Percentiles rank a stretch among this genome's conserved stretches.
phyloP scores from a whole-genome alignment of 2,888 invertebrate species.

The Caenorhabditis drosophilae region DNA sequence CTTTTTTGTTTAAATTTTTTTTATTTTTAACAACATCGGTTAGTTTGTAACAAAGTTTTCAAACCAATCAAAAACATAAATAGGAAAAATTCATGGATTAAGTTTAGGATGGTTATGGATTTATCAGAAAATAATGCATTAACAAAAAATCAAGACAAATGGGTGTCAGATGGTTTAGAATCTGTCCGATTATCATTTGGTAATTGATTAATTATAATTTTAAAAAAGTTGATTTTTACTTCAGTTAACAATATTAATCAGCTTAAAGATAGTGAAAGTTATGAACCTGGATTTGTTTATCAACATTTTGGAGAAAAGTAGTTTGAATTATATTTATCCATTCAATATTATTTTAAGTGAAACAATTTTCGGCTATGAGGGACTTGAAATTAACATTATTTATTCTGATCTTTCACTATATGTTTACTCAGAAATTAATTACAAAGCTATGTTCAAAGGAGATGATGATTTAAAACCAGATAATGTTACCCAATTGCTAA shows the following conservation, averaged over 20 bases:
- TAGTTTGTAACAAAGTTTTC: too few species aligned
- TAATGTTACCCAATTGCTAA: slow-evolving; percentile 50
- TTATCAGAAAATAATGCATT: slow-evolving; percentile 29
- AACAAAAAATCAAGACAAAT: slow-evolving; percentile 13
- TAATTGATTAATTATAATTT: slow-evolving; percentile 18
- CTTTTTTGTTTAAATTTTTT: too few species aligned
- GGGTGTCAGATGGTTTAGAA: slow-evolving; percentile 51
- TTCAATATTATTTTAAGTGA: slow-evolving; percentile 74
- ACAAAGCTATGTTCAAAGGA: slow-evolving; percentile 76
- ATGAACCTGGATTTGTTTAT: slow-evolving; percentile 84
- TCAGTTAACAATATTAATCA: slow-evolving; percentile 4
- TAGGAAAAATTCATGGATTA: too few species aligned
- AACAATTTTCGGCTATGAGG: slow-evolving; percentile 90
- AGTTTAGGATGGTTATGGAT: slow-evolving; percentile 32
- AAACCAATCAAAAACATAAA: too few species aligned
- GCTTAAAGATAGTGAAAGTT: slow-evolving; percentile 8
- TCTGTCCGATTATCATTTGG: slow-evolving; percentile 55
- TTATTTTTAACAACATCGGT: too few species aligned
- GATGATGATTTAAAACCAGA: slow-evolving; percentile 52
- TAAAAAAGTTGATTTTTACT: neutral
- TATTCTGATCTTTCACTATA: slow-evolving; percentile 83
- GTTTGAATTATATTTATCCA: slow-evolving; percentile 9
- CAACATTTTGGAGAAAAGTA: slow-evolving; percentile 87
- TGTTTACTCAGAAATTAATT: slow-evolving; percentile 81
- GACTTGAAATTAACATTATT: slow-evolving; percentile 80